Percentiles rank a stretch among this genome's conserved stretches.
phyloP scores from a whole-genome alignment of 1,140 invertebrate species.

The Aphaenogaster ashmeadi region DNA sequence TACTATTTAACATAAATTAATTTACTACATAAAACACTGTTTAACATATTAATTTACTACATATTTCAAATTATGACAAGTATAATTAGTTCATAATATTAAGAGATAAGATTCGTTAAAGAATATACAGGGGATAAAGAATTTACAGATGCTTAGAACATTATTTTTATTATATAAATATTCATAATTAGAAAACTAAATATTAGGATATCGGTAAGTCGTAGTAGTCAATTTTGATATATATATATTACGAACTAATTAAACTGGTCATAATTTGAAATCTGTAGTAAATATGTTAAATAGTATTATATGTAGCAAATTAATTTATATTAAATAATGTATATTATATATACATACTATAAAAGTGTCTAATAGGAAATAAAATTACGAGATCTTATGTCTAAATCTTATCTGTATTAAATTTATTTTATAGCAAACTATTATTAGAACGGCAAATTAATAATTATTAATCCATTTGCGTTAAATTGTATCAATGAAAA shows the following conservation, averaged over 20 bases:
- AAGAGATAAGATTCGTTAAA: neutral
- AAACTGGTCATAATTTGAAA: too few species aligned
- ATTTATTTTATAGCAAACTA: neutral
- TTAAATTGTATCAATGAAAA: neutral
- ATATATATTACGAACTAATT: too few species aligned
- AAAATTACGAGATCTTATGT: neutral
- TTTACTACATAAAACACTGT: neutral
- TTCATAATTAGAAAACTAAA: too few species aligned
- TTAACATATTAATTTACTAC: neutral
- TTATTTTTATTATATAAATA: too few species aligned
- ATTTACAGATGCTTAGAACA: neutral
- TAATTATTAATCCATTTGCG: neutral
- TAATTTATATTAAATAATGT: too few species aligned
- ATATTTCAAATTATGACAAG: neutral
- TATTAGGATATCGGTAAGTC: too few species aligned
- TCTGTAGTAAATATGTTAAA: too few species aligned
- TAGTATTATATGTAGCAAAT: too few species aligned
- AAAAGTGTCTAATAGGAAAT: neutral
- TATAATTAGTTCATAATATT: neutral
- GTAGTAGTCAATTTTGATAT: too few species aligned
- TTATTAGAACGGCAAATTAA: neutral
- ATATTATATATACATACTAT: neutral
- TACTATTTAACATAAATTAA: neutral
- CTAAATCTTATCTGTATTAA: neutral
- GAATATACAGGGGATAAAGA: too few species aligned